Base-by-base conservation (phyloP, 2,888 invertebrate genomes). In the Drosophila prostipennis region DNA sequence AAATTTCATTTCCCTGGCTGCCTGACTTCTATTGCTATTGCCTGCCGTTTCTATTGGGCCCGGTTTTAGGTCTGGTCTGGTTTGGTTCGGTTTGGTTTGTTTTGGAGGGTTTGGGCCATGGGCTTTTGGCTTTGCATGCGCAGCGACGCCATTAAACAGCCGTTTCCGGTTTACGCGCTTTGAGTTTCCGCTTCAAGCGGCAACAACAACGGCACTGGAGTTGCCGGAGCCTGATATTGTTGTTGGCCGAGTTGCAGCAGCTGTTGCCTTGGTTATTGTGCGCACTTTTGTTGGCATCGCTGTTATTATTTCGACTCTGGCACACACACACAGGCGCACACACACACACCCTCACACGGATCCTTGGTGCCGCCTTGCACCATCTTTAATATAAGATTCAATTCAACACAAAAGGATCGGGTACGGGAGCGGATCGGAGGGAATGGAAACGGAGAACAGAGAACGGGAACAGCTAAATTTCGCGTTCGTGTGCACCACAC, bases 81-180 rank as follows among this genome's bases (percentile, higher is more conserved):
- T 19, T 19, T 2, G 19, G 55, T 34, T 46, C 56, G 58, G 45
- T 43, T 11, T 10, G 42, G 13, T 39, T 16, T 40, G 14, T 37
- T 51, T 26, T 32, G 10, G 40, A 29, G 29, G 29, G 29, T 29
- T 56, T 65, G 39, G 40, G 23, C 13, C 29, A 34, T 34, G 55
- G 56, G n/a, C 23, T 37, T 51, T 52, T 52, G 37, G 36, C 57
- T 72, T 80, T 84, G 80, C 85, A 82, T 82, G 82, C 81, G 69
- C 78, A 75, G 81, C 77, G 65, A 81, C 77, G 77, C 79, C 83
- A 87, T 85, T 87, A 87, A 85, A 85, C 80, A 83, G 78, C 81
- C 76, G 84, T 85, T 85, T 85, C 84, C 84, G 84, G 84, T 84
- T 84, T 87, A 85, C 84, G 84, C 84, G 84, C 87, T 85, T 87